Conservation (phyloP, 1,140 invertebrate genomes). For the Probaryconus sp. region DNA sequence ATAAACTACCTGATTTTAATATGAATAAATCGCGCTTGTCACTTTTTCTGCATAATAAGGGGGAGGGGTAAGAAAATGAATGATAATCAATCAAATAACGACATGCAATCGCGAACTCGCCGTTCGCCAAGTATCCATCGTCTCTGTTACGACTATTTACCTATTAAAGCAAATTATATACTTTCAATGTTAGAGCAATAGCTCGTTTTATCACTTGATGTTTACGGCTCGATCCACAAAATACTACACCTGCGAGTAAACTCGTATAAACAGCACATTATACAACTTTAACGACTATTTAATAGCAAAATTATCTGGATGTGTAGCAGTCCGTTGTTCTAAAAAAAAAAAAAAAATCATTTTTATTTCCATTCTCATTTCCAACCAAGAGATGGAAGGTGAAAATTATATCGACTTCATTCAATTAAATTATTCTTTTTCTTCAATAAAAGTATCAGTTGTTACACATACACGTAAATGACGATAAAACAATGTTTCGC, state of each 20-base stretch:
- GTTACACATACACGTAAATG: too few relatives aligned
- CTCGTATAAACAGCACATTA: conserved; percentile 13
- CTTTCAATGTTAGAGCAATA: conserved; percentile 29
- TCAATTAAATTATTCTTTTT: background rate
- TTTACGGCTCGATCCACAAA: conserved; percentile 32
- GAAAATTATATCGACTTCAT: background rate
- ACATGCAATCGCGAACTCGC: conserved; percentile 37
- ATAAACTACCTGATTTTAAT: conserved; percentile 52
- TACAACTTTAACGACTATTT: conserved; percentile 24
- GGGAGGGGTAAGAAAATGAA: conserved; percentile 23
- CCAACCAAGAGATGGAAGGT: too few relatives aligned
- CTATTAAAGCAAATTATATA: conserved; percentile 56
- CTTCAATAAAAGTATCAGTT: too few relatives aligned
- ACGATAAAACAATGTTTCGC: too few relatives aligned
- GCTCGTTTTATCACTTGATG: conserved; percentile 22
- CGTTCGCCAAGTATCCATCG: conserved; percentile 4
- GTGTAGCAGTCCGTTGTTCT: background rate
- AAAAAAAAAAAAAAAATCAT: conserved; percentile 9
- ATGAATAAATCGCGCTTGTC: conserved; percentile 40
- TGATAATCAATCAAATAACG: conserved; percentile 34
- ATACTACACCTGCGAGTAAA: conserved; percentile 30
- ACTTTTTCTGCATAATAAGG: conserved; percentile 45
- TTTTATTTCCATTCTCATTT: conserved; percentile 5
- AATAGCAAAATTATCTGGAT: conserved; percentile 12
- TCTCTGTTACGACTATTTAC: conserved; percentile 28